Evolutionary conservation across 2,113 vertebrate species (phyloP), one percentile per base, ranked within the genome.

Genomic region (Holacanthus passer): DNA sequence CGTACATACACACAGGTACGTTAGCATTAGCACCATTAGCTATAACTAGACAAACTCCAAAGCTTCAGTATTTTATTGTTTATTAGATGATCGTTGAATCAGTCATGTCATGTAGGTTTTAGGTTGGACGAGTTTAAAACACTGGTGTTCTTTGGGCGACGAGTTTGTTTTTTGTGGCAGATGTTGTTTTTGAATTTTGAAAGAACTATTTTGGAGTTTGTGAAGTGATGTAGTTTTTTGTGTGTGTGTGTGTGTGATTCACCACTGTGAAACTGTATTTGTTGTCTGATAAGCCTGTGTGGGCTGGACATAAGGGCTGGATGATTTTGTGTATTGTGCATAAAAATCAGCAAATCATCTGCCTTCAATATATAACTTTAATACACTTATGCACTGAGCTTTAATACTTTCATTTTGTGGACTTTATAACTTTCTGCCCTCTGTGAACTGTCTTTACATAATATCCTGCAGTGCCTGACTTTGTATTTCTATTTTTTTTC

Each of bases 141-240:
- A 48, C 19, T n/a, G 41, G 29, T 29, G 39, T 41, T 41, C 10
- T 41, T 37, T 37, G n/a, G n/a, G n/a, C n/a, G n/a, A n/a, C n/a
- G n/a, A n/a, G n/a, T 37, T 37, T 37, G 35, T 50, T 5, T 0
- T 45, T 16, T 22, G 14, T 43, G 8, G 24, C 70, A 75, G 82
- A 55, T 74, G 73, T 77, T 81, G 52, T 37, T 75, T 58, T 71
- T 35, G 48, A 37, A 56, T 63, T 55, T 31, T 11, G 64, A 43
- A 31, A 55, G 56, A 56, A 58, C 41, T 69, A 63, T 59, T 47
- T 37, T 53, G 35, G 20, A 76, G 24, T 72, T 66, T 37, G 55
- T 52, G 43, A 60, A 13, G 7, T 6, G 39, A 24, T 35, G 60
- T 2, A 2, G 7, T 20, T 60, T 53, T 45, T 35, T 60, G 29